A percentile compares a stretch with the other conserved stretches of the same genome.
Conservation (phyloP, 2,797 vertebrate genomes). For the Novumbra hubbsi region DNA sequence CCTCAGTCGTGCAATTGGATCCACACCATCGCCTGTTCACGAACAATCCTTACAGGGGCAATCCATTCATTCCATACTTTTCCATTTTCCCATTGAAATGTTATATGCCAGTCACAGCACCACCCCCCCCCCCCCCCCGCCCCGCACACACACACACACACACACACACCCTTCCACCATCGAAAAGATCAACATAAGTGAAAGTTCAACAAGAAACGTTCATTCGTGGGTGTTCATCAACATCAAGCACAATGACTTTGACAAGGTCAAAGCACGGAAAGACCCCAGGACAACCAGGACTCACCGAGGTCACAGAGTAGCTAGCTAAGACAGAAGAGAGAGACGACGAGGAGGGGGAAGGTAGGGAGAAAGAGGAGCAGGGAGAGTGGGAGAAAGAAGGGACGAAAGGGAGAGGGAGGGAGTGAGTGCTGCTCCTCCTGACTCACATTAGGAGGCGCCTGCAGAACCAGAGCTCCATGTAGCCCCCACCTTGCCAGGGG, state of each 20-base stretch:
- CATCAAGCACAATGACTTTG: constrained; percentile 36
- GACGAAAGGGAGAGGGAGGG: constrained; percentile 26
- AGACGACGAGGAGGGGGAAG: not conserved
- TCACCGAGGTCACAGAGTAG: constrained; percentile 60
- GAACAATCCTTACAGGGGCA: too few species aligned
- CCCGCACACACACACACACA: constrained; percentile 33
- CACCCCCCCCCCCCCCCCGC: constrained; percentile 34
- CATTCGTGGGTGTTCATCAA: constrained; percentile 39
- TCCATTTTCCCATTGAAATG: constrained; percentile 31
- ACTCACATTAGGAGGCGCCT: constrained; percentile 77
- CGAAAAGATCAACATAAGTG: constrained; percentile 51
- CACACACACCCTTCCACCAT: constrained; percentile 22
- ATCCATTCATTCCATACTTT: constrained; percentile 48
- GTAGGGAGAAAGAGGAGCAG: not conserved
- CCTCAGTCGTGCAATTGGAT: too few species aligned
- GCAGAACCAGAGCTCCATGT: constrained; percentile 67
- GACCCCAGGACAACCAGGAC: constrained; percentile 33
- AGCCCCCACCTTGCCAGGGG: constrained; percentile 60
- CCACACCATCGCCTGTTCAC: too few species aligned
- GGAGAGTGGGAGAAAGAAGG: not conserved
- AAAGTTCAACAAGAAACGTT: not conserved
- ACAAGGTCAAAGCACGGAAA: constrained; percentile 62
- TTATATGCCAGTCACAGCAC: constrained; percentile 33
- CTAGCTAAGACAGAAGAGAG: constrained; percentile 26
- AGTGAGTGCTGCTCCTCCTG: constrained; percentile 70